Percentiles rank a stretch among this genome's conserved stretches.
Conservation (phyloP, 2,113 vertebrate genomes). For the Fregata magnificens region DNA sequence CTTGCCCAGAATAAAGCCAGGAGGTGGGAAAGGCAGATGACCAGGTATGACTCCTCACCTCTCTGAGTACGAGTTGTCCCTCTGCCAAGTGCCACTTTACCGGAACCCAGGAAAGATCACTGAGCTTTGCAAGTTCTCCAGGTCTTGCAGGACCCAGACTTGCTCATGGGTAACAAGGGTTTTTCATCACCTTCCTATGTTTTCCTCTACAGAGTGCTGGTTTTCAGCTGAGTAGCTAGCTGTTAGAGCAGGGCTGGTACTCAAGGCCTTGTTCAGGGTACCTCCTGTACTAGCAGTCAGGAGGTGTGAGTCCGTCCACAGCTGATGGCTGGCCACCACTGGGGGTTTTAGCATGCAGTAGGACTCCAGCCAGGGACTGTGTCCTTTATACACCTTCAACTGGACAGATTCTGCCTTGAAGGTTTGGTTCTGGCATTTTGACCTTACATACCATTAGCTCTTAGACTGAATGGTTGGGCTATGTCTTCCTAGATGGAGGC, state of each 20-base stretch:
- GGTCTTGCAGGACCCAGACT: neutral
- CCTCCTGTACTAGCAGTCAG: neutral
- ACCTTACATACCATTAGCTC: neutral
- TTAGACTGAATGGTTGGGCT: neutral
- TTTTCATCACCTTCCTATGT: neutral
- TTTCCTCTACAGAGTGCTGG: neutral
- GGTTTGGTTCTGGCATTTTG: neutral
- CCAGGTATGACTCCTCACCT: neutral
- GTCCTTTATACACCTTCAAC: neutral
- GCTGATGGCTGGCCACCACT: neutral
- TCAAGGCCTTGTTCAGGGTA: neutral
- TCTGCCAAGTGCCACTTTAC: neutral
- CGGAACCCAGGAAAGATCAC: neutral
- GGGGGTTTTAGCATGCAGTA: fast-evolving
- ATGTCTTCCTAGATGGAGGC: neutral
- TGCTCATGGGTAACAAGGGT: neutral
- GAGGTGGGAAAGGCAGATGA: neutral
- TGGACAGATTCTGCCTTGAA: neutral
- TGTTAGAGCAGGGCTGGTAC: neutral
- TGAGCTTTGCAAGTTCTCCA: neutral
- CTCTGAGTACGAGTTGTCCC: neutral
- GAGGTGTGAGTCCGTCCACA: neutral
- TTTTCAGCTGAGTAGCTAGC: neutral
- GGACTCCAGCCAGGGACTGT: neutral
- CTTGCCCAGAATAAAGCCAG: neutral